Evolutionary conservation across 2,888 invertebrate species (phyloP).

Genomic region (Ganaspis brasiliensis): DNA sequence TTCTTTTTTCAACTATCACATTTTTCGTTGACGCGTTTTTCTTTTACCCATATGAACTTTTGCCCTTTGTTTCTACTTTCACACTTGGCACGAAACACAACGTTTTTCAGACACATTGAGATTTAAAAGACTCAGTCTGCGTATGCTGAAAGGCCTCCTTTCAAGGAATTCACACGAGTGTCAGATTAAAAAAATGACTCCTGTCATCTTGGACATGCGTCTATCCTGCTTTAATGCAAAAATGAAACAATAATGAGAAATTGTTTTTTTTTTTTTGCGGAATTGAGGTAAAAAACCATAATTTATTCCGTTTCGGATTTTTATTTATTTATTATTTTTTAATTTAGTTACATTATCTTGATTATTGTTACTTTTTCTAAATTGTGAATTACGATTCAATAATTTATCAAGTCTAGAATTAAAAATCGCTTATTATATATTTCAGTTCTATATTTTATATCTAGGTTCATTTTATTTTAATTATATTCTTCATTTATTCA

Average conservation of each 20-base stretch:
- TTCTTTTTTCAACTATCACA: slow-evolving; percentile 21
- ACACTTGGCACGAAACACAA: neutral
- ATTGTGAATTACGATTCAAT: no score
- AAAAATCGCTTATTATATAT: no score
- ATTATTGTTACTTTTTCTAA: no score
- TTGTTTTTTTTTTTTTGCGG: neutral
- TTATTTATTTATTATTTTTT: no score
- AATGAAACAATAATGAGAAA: neutral
- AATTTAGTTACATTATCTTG: no score
- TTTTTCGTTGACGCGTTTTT: neutral
- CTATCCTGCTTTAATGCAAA: neutral
- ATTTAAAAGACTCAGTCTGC: neutral
- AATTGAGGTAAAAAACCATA: no score
- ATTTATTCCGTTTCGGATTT: no score
- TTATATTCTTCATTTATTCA: no score
- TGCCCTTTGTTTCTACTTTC: neutral
- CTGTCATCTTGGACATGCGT: neutral
- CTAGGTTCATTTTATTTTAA: no score
- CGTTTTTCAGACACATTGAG: neutral
- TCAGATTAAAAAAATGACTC: neutral
- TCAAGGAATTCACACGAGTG: neutral
- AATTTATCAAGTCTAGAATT: no score
- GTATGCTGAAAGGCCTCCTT: slow-evolving; percentile 42
- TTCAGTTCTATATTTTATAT: no score
- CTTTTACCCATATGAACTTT: neutral